phyloP scores from a whole-genome alignment of 35 echinoderm and acorn worm genomes.

The Nesometra sesokonis region DNA sequence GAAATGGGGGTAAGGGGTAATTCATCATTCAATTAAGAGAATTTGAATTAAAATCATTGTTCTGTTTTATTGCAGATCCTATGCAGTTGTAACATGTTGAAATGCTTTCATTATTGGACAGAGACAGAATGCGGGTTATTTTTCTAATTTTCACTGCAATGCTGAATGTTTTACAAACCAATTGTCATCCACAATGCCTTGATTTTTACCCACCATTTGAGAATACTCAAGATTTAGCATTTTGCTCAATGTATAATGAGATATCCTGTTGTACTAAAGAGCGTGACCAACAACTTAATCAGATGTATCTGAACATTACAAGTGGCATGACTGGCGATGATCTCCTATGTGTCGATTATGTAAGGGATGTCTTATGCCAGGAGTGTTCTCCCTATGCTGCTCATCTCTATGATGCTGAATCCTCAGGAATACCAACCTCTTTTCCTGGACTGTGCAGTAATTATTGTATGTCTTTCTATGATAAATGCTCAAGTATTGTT shows the following conservation, averaged over 20 bases:
- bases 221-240: constrained; percentile 12
- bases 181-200: constrained; percentile 73
- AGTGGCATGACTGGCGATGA: not conserved
- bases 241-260: constrained; percentile 50
- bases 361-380: constrained; percentile 77
- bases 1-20: too few relatives aligned
- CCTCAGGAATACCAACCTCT: not conserved
- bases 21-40: too few relatives aligned
- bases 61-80: too few relatives aligned
- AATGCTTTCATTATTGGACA: too few relatives aligned
- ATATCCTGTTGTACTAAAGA: constrained; percentile 63
- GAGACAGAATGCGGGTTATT: not conserved
- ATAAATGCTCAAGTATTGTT: constrained; percentile 35
- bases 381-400: constrained; percentile 85
- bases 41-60: too few relatives aligned
- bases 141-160: not conserved
- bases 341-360: constrained; percentile 21
- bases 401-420: constrained; percentile 68
- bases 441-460: constrained; percentile 66
- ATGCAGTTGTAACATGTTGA: too few relatives aligned
- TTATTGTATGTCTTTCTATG: constrained; percentile 54
- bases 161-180: not conserved
- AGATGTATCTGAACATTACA: constrained; percentile 1
- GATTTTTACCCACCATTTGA: constrained; percentile 75
- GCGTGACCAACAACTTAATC: constrained; percentile 25